These are phyloP conservation scores for Drosophila melanogaster DNA, from an alignment of 1,140 invertebrate genomes.

Conservation along the genomic window Release_6_plus_ISO1_MT NT_033777.3:24194501-24195000, in stretches of 20 bases:
- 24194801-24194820: constrained; percentile 76
- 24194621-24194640: constrained; percentile 34
- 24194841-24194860: constrained; percentile 56
- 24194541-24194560: constrained; percentile 21
- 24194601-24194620: constrained; percentile 72
- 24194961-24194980: constrained; percentile 87
- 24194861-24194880: constrained; percentile 50
- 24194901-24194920: constrained; percentile 13
- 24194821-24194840: constrained; percentile 54
- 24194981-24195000: constrained; percentile 89
- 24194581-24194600: constrained; percentile 17
- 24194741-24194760: constrained; percentile 86
- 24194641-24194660: not conserved
- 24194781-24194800: constrained; percentile 60
- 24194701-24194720: constrained; percentile 92
- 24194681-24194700: constrained; percentile 84
- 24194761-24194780: constrained; percentile 59
- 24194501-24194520: constrained; percentile 52
- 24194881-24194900: constrained; percentile 48
- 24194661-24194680: not conserved
- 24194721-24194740: constrained; percentile 91
- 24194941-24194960: constrained; percentile 91
- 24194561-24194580: constrained; percentile 14
- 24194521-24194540: constrained; percentile 24
- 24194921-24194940: constrained; percentile 48